Evolutionary conservation across 1,140 invertebrate species (phyloP), one percentile per base, ranked within the genome.

Genomic region (Calephelis virginiensis): DNA sequence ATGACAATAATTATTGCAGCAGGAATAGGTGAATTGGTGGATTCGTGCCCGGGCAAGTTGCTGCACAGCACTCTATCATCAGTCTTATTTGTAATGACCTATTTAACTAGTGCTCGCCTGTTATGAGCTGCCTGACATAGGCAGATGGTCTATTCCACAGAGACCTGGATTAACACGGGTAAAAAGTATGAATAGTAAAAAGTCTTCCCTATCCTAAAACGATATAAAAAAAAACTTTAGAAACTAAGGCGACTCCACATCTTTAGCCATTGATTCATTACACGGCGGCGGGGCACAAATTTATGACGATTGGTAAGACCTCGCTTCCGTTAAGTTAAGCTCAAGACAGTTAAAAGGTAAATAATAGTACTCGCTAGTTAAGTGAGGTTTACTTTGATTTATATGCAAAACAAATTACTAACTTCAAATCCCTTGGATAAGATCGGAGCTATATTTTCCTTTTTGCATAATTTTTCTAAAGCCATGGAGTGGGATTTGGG

Each of bases 241-340:
- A 43, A 13, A 8, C 1, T 11, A 67, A 60, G 37, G 13, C 75
- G 56, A 61, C 75, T 81, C 75, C 69, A 69, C 37, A 5, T 8
- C 10, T 71, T 77, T 69, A 77, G 40, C 72, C 61, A 78, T 82
- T 78, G 80, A 81, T 82, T 79, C 77, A 81, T 78, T 74, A 72
- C 78, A 17, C 64, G 74, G 74, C 69, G 73, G 68, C 69, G 69
- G 75, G 73, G 65, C 63, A 69, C 46, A 61, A 72, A 76, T 76
- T 78, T 78, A 78, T 74, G 76, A 78, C 72, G 69, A 70, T 72
- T 61, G 67, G 72, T 71, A 73, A 69, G 65, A 71, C 68, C 45
- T 61, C 62, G 67, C 74, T 73, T 76, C 76, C 72, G 69, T 71
- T 78, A 69, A 69, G 69, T 71, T 78, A 69, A 69, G 72, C 72